These are phyloP conservation scores for Drosophila differens DNA, from an alignment of 2,888 invertebrate species.

Conservation along the genomic window DNA sequence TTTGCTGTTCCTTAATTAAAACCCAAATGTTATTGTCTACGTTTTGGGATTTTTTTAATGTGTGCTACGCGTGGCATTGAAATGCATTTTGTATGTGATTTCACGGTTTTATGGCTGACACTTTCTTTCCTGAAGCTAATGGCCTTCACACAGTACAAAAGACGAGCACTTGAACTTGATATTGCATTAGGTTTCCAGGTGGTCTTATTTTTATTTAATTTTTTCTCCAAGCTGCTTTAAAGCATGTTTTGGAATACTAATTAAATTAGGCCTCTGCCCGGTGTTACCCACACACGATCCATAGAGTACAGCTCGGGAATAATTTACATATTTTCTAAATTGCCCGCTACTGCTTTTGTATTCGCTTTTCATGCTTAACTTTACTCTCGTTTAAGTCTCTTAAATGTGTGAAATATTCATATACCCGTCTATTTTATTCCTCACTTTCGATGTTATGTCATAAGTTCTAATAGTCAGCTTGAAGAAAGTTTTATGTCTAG, in stretches of 20 bases:
- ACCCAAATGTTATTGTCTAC: conserved; percentile 66
- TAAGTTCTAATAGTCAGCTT: not conserved
- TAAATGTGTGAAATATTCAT: not conserved
- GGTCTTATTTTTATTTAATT: conserved; percentile 42
- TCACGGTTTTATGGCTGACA: conserved; percentile 66
- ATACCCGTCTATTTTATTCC: too few relatives aligned
- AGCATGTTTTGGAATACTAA: not conserved
- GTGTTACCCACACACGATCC: not conserved
- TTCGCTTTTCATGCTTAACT: not conserved
- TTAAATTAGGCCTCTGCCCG: not conserved
- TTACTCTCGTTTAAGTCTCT: not conserved
- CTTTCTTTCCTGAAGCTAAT: conserved; percentile 51
- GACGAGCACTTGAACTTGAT: conserved; percentile 62
- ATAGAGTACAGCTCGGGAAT: not conserved
- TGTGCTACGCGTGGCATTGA: conserved; percentile 53
- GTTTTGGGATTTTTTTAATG: conserved; percentile 20
- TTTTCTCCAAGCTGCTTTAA: not conserved
- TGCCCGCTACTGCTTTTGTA: not conserved
- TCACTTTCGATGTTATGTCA: not conserved
- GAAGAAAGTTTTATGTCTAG: not conserved
- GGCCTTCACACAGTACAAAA: conserved; percentile 27
- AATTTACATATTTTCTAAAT: not conserved
- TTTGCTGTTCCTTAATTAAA: conserved; percentile 65
- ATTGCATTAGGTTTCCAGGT: conserved; percentile 51
- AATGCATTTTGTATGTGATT: conserved; percentile 79